These are phyloP conservation scores for Lamprotornis superbus DNA, from an alignment of 2,113 vertebrate genomes.

Conservation along the genomic window DNA sequence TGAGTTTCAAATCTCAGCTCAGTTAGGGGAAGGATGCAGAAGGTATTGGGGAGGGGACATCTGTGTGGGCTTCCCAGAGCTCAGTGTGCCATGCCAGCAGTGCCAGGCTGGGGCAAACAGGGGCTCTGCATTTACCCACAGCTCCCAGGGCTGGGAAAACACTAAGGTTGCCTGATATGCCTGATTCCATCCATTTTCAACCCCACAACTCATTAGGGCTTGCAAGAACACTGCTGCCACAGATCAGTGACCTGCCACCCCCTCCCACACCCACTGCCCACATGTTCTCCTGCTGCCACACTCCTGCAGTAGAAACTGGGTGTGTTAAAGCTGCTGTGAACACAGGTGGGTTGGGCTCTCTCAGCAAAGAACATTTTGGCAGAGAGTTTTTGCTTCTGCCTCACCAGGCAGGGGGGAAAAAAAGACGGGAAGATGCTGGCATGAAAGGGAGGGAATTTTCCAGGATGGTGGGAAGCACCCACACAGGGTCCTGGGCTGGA, in stretches of 20 bases:
- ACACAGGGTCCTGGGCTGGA: fast-evolving
- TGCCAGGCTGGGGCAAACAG: neutral
- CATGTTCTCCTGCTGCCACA: neutral
- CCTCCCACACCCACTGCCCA: neutral
- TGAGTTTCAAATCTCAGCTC: neutral
- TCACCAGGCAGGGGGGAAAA: neutral
- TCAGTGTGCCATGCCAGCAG: neutral
- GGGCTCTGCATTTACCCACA: neutral
- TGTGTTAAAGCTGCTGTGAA: neutral
- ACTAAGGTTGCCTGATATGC: neutral
- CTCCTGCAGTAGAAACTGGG: neutral
- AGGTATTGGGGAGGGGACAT: neutral
- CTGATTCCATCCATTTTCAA: neutral
- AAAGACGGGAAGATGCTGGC: neutral
- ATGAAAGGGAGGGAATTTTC: neutral
- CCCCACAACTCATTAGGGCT: fast-evolving
- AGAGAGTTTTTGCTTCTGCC: neutral
- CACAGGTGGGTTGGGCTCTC: fast-evolving
- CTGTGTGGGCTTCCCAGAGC: neutral
- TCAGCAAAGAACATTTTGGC: fast-evolving
- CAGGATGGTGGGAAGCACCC: neutral
- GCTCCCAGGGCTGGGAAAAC: neutral
- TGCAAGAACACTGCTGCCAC: neutral
- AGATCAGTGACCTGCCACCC: neutral
- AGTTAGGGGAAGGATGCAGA: neutral